Conservation (phyloP, 2,888 invertebrate species). For the Caenorhabditis sinica region DNA sequence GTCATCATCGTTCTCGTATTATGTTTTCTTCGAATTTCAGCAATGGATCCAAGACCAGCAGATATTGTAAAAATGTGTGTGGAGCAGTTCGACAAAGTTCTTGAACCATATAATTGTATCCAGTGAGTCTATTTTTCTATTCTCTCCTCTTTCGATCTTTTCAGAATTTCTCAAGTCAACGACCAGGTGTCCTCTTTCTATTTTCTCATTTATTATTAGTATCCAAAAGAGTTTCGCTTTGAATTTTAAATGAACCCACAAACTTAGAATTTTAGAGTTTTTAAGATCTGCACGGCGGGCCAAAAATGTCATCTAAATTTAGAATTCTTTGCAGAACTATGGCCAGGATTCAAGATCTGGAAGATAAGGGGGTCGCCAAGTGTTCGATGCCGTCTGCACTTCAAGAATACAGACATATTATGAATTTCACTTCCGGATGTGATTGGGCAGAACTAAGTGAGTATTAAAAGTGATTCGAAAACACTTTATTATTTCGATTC, state of each 20-base stretch:
- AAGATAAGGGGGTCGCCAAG: constrained; percentile 29
- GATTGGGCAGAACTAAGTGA: constrained; percentile 65
- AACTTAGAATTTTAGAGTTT: constrained; percentile 20
- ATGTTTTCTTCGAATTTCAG: constrained; percentile 5
- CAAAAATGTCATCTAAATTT: constrained; percentile 1
- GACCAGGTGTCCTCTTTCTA: constrained; percentile 49
- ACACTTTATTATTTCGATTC: not conserved
- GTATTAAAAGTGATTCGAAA: not conserved
- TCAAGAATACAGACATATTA: constrained; percentile 62
- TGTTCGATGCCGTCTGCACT: constrained; percentile 38
- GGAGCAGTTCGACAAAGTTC: constrained; percentile 45
- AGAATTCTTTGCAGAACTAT: constrained; percentile 51
- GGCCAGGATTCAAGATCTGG: constrained; percentile 39
- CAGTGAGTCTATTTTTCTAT: constrained; percentile 33
- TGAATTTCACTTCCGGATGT: constrained; percentile 68
- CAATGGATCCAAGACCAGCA: not conserved
- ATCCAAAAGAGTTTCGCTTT: constrained; percentile 30
- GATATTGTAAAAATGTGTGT: constrained; percentile 43
- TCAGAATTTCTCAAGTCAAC: constrained; percentile 27
- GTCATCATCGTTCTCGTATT: not conserved
- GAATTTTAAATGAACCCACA: constrained; percentile 30
- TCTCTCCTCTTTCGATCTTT: constrained; percentile 20
- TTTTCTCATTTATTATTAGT: constrained; percentile 37
- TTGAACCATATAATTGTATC: constrained; percentile 55
- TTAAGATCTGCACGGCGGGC: constrained; percentile 21